Conservation (phyloP, 2,888 invertebrate species). For the Melangyna quadrimaculata region DNA sequence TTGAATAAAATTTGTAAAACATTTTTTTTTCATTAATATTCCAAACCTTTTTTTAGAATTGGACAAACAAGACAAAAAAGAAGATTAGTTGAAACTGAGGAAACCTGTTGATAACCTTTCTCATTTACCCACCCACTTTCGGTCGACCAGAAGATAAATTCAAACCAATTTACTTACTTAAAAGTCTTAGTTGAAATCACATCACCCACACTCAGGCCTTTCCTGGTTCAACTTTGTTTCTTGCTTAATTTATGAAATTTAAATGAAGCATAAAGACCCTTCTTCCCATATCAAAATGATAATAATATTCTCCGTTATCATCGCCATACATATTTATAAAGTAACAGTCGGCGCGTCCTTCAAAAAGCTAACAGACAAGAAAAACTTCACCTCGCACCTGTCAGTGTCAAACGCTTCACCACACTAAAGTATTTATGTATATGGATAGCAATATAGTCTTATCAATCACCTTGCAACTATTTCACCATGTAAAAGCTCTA, state of each 20-base stretch:
- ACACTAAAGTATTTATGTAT: neutral
- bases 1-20: neutral
- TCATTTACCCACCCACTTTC: neutral
- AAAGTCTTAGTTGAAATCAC: neutral
- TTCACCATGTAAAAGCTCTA: conserved; percentile 39
- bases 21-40: neutral
- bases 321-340: neutral
- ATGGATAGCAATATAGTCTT: conserved; percentile 21
- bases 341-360: neutral
- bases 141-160: neutral
- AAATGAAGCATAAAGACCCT: neutral
- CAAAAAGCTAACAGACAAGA: conserved; percentile 5
- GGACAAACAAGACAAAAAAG: neutral
- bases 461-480: conserved; percentile 27
- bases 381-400: conserved; percentile 52
- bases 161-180: conserved; percentile 1
- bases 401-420: conserved; percentile 47
- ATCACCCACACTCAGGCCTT: neutral
- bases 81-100: neutral
- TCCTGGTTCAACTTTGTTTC: neutral
- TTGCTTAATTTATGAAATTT: neutral
- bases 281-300: neutral
- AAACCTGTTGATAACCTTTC: neutral
- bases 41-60: neutral
- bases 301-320: neutral